These are phyloP conservation scores for Pyralis farinalis DNA, from an alignment of 2,888 invertebrate species.

Conservation along the genomic window DNA sequence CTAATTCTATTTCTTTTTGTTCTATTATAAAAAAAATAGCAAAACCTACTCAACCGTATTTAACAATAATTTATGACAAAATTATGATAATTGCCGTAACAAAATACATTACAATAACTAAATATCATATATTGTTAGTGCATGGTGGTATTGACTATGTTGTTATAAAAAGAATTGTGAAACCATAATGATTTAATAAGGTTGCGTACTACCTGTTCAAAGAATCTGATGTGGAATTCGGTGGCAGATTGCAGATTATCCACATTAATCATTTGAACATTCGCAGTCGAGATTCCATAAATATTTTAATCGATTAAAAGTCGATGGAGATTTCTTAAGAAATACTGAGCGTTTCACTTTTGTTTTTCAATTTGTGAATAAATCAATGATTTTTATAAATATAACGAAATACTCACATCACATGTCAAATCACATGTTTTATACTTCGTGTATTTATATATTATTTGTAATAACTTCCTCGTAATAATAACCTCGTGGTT, in stretches of 20 bases:
- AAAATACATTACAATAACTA: background rate
- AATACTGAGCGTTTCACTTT: constrained; percentile 19
- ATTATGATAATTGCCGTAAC: constrained; percentile 7
- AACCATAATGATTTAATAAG: constrained; percentile 47
- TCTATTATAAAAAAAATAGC: constrained; percentile 1
- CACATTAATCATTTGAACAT: constrained; percentile 61
- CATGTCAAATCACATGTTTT: no score
- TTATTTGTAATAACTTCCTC: no score
- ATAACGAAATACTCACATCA: no score
- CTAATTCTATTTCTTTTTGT: constrained; percentile 6
- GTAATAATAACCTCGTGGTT: no score
- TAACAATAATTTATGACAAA: constrained; percentile 1
- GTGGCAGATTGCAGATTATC: constrained; percentile 75
- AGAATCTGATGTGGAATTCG: constrained; percentile 51
- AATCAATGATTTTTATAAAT: no score
- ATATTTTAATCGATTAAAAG: constrained; percentile 48
- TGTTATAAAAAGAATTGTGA: constrained; percentile 23
- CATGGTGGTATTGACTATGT: constrained; percentile 1
- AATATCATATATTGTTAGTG: background rate
- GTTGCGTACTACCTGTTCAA: constrained; percentile 50
- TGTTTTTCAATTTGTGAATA: constrained; percentile 5
- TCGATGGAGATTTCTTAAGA: constrained; percentile 51
- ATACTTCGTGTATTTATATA: no score
- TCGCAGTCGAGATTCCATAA: constrained; percentile 51
- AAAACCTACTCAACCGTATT: constrained; percentile 4